Evolutionary conservation across 2,797 vertebrate species (phyloP).

Genomic region (Acanthiza pusilla): DNA sequence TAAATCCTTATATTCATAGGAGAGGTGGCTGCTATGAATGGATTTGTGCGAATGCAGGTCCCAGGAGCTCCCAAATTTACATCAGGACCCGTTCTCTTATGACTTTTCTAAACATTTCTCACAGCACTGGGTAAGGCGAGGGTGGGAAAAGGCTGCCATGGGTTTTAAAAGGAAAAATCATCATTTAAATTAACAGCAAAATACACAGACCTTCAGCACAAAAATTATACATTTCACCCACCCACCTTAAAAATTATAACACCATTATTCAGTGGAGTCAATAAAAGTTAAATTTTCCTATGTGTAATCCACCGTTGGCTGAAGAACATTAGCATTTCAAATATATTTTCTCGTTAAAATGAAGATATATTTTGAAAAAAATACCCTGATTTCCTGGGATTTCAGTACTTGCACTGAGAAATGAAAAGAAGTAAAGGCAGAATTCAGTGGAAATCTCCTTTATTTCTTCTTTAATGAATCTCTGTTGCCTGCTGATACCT

Average conservation of each 20-base stretch:
- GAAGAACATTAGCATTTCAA: not conserved
- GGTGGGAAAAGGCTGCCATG: not conserved
- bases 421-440: not conserved
- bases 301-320: not conserved
- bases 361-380: not conserved
- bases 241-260: not conserved
- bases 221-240: not conserved
- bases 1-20: not conserved
- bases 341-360: not conserved
- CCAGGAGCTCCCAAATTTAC: not conserved
- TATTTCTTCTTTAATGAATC: not conserved
- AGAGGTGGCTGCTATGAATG: not conserved
- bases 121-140: not conserved
- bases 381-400: accelerated
- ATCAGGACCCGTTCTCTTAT: accelerated
- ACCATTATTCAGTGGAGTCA: not conserved
- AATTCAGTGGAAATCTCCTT: not conserved
- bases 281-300: not conserved
- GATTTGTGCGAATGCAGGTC: not conserved
- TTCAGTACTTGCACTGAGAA: not conserved
- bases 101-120: not conserved
- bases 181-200: not conserved
- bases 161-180: not conserved
- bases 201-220: not conserved
- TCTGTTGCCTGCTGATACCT: not conserved